phyloP scores from a whole-genome alignment of 2,113 vertebrate species.

The Vanacampus margaritifer region DNA sequence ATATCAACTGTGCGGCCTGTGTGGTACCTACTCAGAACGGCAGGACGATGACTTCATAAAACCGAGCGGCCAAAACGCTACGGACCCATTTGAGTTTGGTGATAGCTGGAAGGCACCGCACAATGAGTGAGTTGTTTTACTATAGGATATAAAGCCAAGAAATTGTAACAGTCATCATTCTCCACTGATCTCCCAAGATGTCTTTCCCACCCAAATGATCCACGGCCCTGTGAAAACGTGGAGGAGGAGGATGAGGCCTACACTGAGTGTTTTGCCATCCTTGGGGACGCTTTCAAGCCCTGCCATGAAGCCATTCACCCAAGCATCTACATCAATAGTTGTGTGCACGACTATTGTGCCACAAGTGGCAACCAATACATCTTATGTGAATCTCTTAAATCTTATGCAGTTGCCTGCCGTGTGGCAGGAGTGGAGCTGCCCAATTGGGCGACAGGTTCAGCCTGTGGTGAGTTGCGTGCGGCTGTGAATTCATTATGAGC shows the following conservation, averaged over 20 bases:
- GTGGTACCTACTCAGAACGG: conserved; percentile 71
- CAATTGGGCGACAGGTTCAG: conserved; percentile 66
- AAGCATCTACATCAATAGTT: conserved; percentile 65
- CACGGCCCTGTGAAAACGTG: conserved; percentile 48
- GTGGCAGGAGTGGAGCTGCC: conserved; percentile 61
- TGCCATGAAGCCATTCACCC: conserved; percentile 71
- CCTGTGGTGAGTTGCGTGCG: conserved; percentile 64
- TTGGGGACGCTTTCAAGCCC: conserved; percentile 52
- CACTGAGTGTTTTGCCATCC: conserved; percentile 56
- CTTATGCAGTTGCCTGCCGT: conserved; percentile 72
- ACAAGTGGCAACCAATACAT: conserved; percentile 52
- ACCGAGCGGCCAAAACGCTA: conserved; percentile 57
- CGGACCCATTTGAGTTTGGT: conserved; percentile 63
- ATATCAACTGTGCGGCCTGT: conserved; percentile 72
- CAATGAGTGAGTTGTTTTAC: conserved; percentile 55
- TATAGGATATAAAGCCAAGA: background rate
- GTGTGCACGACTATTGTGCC: conserved; percentile 72
- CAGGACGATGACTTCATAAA: conserved; percentile 71
- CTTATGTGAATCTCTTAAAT: conserved; percentile 70
- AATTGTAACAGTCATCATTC: no score
- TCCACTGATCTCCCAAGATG: conserved; percentile 52
- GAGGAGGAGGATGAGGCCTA: conserved; percentile 47
- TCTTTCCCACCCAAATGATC: conserved; percentile 40
- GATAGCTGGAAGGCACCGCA: conserved; percentile 70
- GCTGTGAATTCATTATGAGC: background rate